Evolutionary conservation across 2,113 vertebrate genomes (phyloP).

Genomic region (Cathartes aura): DNA sequence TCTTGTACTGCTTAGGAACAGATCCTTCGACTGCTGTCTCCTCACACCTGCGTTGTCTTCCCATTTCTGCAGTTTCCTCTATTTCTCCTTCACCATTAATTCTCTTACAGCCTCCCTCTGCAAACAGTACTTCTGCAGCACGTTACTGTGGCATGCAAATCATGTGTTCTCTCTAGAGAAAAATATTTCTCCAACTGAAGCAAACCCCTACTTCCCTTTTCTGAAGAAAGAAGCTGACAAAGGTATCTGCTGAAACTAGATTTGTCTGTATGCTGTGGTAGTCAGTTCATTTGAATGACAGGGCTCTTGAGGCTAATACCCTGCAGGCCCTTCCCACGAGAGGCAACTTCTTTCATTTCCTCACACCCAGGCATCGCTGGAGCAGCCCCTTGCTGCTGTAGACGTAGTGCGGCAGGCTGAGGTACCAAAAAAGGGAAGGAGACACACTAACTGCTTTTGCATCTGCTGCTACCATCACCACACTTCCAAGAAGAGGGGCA

Average conservation of each 20-base stretch:
- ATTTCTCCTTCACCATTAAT: background rate
- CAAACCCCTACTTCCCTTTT: background rate
- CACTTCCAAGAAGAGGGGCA: background rate
- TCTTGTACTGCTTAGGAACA: background rate
- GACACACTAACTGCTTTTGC: rapidly evolving
- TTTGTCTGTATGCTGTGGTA: background rate
- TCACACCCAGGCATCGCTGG: rapidly evolving
- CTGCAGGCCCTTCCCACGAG: rapidly evolving
- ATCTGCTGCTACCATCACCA: background rate
- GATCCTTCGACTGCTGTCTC: background rate
- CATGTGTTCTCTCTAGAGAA: background rate
- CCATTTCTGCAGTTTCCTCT: background rate
- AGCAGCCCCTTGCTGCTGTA: background rate
- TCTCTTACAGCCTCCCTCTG: background rate
- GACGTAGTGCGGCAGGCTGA: background rate
- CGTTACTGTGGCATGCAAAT: rapidly evolving
- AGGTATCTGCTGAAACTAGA: background rate
- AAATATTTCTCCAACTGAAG: background rate
- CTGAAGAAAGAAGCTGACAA: background rate
- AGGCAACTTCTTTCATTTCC: background rate
- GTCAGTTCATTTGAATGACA: too few relatives aligned
- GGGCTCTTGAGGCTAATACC: background rate
- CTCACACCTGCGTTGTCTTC: background rate
- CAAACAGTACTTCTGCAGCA: background rate
- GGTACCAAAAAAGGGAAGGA: background rate